Evolutionary conservation across 2,113 vertebrate genomes (phyloP), one percentile per base, ranked within the genome.

Genomic region (Pipa parva): DNA sequence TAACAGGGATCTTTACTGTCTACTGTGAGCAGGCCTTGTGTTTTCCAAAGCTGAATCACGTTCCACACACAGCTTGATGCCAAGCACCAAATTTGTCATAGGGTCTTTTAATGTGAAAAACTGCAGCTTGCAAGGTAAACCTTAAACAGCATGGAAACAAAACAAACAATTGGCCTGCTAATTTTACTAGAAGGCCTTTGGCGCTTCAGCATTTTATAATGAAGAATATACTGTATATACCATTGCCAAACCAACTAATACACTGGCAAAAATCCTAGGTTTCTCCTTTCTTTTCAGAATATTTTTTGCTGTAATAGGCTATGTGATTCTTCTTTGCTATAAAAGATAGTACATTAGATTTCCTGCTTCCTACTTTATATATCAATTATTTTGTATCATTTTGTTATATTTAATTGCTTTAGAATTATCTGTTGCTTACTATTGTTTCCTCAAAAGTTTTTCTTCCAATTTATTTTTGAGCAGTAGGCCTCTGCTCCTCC

Each of bases 171-270:
- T 54, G 2, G 29, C 15, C 55, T 36, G 21, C 22, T 59, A 50
- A 25, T 51, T 51, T 59, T 68, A 59, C 45, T 68, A 68, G 56
- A 68, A 70, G 55, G 48, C 46, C 42, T 60, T 61, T 21, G 29
- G 52, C 29, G 26, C 27, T 42, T 66, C 49, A 7, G 49, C 21
- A 4, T 60, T 42, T 52, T 33, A 60, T 50, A 18, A 48, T 60
- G 29, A 46, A 52, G 49, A 52, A 28, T 51, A 59, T 12, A 59
- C 21, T 61, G n/a, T n/a, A n/a, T n/a, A n/a, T 33, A 29, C 48
- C n/a, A 48, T 70, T 70, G 66, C 66, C 66, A 70, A 70, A 61
- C 57, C 54, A 70, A 70, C 66, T 70, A 59, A 59, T 49, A 59
- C 59, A 69, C 48, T 61, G 57, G 66, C 66, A 42, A 70, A 59